A percentile compares a stretch with the other conserved stretches of the same genome.
Conservation (phyloP, 2,797 vertebrate genomes). For the Synaphobranchus kaupii region DNA sequence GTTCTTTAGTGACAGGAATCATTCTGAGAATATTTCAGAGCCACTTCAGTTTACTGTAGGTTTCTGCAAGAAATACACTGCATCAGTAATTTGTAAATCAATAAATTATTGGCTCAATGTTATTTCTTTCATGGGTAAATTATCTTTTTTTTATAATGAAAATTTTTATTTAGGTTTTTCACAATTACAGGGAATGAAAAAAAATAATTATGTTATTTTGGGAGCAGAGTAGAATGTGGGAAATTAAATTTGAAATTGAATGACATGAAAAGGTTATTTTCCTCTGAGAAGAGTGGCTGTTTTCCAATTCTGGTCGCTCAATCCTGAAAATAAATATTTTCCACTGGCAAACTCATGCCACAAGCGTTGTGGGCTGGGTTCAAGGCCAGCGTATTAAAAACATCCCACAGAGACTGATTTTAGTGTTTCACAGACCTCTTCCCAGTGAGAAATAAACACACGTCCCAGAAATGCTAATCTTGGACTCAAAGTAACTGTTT, state of each 20-base stretch:
- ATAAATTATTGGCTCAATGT: neutral
- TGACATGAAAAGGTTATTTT: conserved; percentile 51
- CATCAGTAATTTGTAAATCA: neutral
- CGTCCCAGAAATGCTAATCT: conserved; percentile 36
- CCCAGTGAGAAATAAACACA: conserved; percentile 46
- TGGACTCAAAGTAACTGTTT: neutral
- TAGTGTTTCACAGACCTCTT: conserved; percentile 48
- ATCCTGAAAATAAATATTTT: conserved; percentile 63
- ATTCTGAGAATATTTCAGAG: neutral
- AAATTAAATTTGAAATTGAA: neutral
- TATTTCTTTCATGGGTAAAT: neutral
- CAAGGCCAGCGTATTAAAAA: conserved; percentile 25
- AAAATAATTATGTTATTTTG: neutral
- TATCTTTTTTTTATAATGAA: neutral
- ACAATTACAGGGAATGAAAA: neutral
- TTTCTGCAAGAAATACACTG: neutral
- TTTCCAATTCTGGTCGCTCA: conserved; percentile 60
- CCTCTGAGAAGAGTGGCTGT: conserved; percentile 58
- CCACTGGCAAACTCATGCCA: conserved; percentile 50
- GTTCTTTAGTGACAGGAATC: neutral
- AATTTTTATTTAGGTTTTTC: neutral
- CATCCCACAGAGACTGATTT: conserved; percentile 54
- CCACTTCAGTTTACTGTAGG: neutral
- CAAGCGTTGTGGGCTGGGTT: conserved; percentile 44
- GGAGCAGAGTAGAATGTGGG: conserved; percentile 19